These are phyloP conservation scores for Calliphora vomitoria DNA, from an alignment of 2,888 invertebrate species.

Conservation along the genomic window DNA sequence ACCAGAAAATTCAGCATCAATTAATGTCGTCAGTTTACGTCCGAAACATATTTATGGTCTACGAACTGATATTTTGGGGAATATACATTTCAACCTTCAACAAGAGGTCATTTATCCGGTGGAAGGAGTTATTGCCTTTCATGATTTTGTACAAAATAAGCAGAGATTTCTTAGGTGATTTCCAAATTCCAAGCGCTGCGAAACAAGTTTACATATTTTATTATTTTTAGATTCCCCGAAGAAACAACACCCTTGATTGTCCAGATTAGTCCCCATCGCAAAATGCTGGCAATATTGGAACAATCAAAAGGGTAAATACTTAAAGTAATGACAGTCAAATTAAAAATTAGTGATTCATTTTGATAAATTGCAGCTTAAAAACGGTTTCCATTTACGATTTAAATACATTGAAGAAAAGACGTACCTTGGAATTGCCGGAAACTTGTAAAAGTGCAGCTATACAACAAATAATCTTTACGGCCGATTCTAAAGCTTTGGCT, in stretches of 20 bases:
- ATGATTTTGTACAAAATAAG: slow-evolving; percentile 89
- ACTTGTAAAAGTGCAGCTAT: slow-evolving; percentile 82
- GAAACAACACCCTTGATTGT: slow-evolving; percentile 81
- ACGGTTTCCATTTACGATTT: slow-evolving; percentile 88
- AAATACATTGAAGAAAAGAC: slow-evolving; percentile 88
- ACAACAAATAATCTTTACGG: slow-evolving; percentile 86
- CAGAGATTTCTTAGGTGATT: slow-evolving; percentile 89
- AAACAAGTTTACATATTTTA: background rate
- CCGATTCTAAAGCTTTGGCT: slow-evolving; percentile 92
- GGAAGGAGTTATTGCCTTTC: slow-evolving; percentile 90
- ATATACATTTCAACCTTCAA: slow-evolving; percentile 90
- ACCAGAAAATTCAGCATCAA: slow-evolving; percentile 8
- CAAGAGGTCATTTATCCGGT: slow-evolving; percentile 92
- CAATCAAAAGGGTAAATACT: slow-evolving; percentile 77
- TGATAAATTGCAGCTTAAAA: slow-evolving; percentile 69
- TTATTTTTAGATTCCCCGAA: slow-evolving; percentile 80
- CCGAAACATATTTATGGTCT: slow-evolving; percentile 84
- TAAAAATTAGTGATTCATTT: background rate
- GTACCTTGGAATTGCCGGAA: slow-evolving; percentile 87
- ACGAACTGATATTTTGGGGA: slow-evolving; percentile 86
- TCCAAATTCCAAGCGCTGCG: background rate
- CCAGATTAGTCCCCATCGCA: slow-evolving; percentile 81
- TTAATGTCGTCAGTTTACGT: slow-evolving; percentile 79
- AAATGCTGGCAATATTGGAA: slow-evolving; percentile 82
- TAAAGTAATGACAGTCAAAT: background rate